These are phyloP conservation scores for Andrena chrysosceles DNA, from an alignment of 2,888 invertebrate species.

Conservation along the genomic window DNA sequence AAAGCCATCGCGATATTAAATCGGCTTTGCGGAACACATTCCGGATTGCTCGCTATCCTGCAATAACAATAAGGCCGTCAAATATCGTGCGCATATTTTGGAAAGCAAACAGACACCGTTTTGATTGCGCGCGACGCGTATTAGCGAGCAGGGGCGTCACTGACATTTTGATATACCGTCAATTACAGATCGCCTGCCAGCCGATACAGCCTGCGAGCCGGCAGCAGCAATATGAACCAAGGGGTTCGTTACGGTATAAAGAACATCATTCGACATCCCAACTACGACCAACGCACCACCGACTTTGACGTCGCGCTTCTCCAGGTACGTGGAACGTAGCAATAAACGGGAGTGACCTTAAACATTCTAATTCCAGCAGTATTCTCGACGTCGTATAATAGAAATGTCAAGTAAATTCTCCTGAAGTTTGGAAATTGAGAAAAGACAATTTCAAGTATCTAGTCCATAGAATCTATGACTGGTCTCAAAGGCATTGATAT, in stretches of 20 bases:
- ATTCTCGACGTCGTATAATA: too few species aligned
- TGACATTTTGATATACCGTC: slow-evolving; percentile 30
- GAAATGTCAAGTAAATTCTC: too few species aligned
- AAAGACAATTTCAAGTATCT: not conserved
- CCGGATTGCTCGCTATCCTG: slow-evolving; percentile 4
- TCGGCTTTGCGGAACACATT: slow-evolving; percentile 36
- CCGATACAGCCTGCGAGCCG: slow-evolving; percentile 59
- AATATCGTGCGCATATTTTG: slow-evolving; percentile 25
- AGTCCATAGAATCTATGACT: not conserved
- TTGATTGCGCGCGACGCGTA: not conserved
- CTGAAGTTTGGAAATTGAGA: too few species aligned
- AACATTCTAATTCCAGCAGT: too few species aligned
- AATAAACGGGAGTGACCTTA: not conserved
- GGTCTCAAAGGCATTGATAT: not conserved
- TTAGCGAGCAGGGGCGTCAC: not conserved
- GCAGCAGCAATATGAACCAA: slow-evolving; percentile 45
- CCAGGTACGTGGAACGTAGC: slow-evolving; percentile 46
- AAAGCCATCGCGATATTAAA: slow-evolving; percentile 46
- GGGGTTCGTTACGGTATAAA: slow-evolving; percentile 57
- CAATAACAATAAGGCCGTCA: slow-evolving; percentile 29
- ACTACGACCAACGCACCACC: slow-evolving; percentile 68
- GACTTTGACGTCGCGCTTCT: slow-evolving; percentile 80
- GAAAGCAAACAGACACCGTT: not conserved
- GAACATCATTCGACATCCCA: slow-evolving; percentile 72
- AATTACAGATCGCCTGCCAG: slow-evolving; percentile 38